phyloP scores from a whole-genome alignment of 2,797 vertebrate genomes.

The Octomys mimax region DNA sequence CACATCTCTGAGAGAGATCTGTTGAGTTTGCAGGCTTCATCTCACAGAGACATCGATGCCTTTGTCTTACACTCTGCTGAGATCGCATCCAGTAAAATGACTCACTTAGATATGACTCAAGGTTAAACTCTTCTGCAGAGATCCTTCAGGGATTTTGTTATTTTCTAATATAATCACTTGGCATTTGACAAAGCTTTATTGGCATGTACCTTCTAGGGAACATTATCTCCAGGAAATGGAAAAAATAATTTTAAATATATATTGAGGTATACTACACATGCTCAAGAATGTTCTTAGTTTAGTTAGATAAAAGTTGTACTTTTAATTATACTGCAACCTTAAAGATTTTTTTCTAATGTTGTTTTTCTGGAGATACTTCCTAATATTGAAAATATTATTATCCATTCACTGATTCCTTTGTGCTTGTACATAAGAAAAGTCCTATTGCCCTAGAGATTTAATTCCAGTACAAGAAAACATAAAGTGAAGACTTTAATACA shows the following conservation, averaged over 20 bases:
- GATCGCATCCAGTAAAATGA: not conserved
- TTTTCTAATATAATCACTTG: not conserved
- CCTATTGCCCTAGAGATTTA: not conserved
- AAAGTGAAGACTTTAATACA: not conserved
- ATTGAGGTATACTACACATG: not conserved
- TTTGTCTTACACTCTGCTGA: not conserved
- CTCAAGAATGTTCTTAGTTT: not conserved
- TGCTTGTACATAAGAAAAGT: not conserved
- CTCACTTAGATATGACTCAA: not conserved
- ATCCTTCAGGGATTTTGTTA: slow-evolving; percentile 4
- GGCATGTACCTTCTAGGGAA: not conserved
- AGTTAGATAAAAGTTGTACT: slow-evolving; percentile 8
- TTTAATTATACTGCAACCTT: not conserved
- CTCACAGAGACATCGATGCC: not conserved
- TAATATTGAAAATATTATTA: not conserved
- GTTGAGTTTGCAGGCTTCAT: not conserved
- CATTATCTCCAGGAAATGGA: not conserved
- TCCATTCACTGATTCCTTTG: not conserved
- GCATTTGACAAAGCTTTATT: not conserved
- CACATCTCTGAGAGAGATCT: not conserved
- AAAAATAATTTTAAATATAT: slow-evolving; percentile 7
- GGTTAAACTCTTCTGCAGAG: not conserved
- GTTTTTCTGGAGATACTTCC: slow-evolving; percentile 24
- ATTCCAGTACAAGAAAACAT: not conserved
- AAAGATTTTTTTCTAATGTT: not conserved